phyloP scores from a whole-genome alignment of 2,888 invertebrate species.

The Agonopterix heracliana region DNA sequence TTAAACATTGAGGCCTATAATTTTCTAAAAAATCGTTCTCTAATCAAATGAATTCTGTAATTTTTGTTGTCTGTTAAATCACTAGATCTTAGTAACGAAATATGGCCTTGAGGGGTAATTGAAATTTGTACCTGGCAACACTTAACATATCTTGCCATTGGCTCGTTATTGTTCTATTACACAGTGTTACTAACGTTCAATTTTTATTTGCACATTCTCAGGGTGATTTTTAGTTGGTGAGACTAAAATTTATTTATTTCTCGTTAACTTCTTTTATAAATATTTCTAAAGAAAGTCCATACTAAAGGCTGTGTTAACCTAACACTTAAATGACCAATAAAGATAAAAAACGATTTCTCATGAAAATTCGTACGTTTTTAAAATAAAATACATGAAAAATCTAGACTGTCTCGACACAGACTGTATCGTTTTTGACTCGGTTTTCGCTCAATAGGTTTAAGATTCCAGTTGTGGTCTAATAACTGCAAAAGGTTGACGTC shows the following conservation, averaged over 20 bases:
- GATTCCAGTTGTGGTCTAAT: conserved; percentile 21
- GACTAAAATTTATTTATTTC: too few species aligned
- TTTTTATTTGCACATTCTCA: too few species aligned
- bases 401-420: conserved; percentile 22
- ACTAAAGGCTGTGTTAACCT: conserved; percentile 30
- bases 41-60: background rate
- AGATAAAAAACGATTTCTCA: conserved; percentile 16
- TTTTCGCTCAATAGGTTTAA: conserved; percentile 55
- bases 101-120: too few species aligned
- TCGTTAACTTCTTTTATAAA: background rate
- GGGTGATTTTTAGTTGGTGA: too few species aligned
- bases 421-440: conserved; percentile 31
- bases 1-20: conserved; percentile 26
- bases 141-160: too few species aligned
- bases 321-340: conserved; percentile 23
- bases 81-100: background rate
- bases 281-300: conserved; percentile 18
- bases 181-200: too few species aligned
- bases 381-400: conserved; percentile 10
- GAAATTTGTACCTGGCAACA: too few species aligned
- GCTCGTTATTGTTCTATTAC: too few species aligned
- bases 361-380: conserved; percentile 17
- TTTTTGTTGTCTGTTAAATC: background rate
- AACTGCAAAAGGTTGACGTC: conserved; percentile 8
- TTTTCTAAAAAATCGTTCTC: background rate